Evolutionary conservation across 2,797 vertebrate species (phyloP).

Genomic region (Onychomys torridus): DNA sequence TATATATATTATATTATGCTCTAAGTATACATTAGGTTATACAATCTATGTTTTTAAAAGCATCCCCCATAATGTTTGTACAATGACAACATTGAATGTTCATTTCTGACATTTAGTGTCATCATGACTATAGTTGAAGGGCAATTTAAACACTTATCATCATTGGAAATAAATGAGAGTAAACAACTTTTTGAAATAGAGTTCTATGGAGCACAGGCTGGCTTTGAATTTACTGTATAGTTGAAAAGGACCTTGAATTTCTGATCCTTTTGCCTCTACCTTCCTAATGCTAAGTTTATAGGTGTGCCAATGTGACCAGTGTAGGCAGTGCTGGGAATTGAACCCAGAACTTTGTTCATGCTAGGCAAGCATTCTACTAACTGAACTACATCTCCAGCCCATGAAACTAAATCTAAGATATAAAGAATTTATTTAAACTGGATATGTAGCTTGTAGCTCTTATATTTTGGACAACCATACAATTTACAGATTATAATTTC

Average conservation of each 20-base stretch:
- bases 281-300: too few relatives aligned
- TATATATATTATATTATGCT: background rate
- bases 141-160: background rate
- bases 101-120: background rate
- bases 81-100: background rate
- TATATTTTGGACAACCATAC: background rate
- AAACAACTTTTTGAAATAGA: background rate
- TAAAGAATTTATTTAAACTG: constrained; percentile 9
- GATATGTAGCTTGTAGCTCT: background rate
- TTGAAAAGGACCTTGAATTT: background rate
- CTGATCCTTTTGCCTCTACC: background rate
- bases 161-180: background rate
- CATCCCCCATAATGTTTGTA: background rate
- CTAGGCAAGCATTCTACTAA: background rate
- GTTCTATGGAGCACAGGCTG: background rate
- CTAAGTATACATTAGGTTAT: background rate
- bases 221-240: background rate
- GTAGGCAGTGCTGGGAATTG: too few relatives aligned
- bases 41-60: background rate
- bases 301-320: too few relatives aligned
- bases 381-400: background rate
- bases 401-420: background rate
- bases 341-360: background rate
- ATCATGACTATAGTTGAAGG: background rate
- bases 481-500: background rate